phyloP scores from a whole-genome alignment of 1,140 invertebrate species.

The Meloidogyne hapla region DNA sequence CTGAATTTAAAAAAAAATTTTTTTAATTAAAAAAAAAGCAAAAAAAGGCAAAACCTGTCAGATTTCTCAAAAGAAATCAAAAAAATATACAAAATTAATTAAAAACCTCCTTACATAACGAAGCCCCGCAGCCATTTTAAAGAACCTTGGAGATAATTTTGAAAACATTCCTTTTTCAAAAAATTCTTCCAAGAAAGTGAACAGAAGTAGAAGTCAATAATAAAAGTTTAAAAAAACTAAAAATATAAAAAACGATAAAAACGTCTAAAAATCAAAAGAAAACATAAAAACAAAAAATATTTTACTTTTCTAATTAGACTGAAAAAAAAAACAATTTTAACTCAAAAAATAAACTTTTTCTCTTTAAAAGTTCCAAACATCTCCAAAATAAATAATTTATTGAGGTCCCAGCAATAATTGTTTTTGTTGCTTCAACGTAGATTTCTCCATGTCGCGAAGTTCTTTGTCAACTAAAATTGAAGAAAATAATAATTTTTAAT shows the following conservation, averaged over 20 bases:
- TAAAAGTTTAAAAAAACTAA: no score
- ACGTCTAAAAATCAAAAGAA: conserved; percentile 17
- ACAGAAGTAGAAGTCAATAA: no score
- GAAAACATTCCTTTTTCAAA: no score
- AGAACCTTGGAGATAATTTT: neutral
- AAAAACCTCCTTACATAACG: neutral
- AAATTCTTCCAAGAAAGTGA: no score
- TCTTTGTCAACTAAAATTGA: conserved; percentile 58
- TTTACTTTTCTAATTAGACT: neutral
- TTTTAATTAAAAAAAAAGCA: no score
- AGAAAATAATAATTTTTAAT: neutral
- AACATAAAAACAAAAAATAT: conserved; percentile 7
- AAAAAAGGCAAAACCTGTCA: no score
- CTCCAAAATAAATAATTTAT: conserved; percentile 16
- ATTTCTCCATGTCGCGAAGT: conserved; percentile 56
- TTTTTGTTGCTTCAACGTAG: conserved; percentile 60
- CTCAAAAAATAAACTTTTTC: conserved; percentile 1
- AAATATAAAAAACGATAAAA: neutral
- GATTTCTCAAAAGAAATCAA: neutral
- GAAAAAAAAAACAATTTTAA: neutral
- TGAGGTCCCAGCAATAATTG: conserved; percentile 60
- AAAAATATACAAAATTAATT: no score
- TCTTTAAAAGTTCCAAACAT: neutral
- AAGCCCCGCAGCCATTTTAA: neutral
- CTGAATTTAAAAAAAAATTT: neutral